Evolutionary conservation across 2,888 invertebrate species (phyloP).

Genomic region (Melinaea menophilus): DNA sequence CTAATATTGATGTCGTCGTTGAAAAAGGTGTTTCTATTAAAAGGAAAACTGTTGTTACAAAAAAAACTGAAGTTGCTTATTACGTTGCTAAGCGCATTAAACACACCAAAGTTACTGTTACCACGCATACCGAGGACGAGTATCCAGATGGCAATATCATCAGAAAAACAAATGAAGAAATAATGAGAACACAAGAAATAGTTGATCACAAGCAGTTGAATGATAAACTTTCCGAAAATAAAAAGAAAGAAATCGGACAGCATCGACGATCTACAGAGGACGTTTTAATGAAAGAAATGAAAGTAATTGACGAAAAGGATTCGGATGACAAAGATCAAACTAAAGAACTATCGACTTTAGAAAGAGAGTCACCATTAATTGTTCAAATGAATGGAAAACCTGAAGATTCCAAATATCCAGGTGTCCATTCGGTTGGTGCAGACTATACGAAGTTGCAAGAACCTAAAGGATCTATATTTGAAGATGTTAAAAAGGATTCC

Average conservation of each 20-base stretch:
- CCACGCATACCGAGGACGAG: conserved; percentile 41
- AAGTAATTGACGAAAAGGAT: conserved; percentile 38
- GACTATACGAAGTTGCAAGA: conserved; percentile 2
- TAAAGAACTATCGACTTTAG: background rate
- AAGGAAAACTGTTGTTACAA: conserved; percentile 38
- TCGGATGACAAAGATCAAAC: background rate
- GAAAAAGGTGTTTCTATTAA: conserved; percentile 38
- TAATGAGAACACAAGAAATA: conserved; percentile 35
- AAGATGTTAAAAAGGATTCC: conserved; percentile 38
- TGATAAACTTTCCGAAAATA: conserved; percentile 15
- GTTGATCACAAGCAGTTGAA: conserved; percentile 17
- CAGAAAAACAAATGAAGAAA: conserved; percentile 40
- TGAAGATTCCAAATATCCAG: conserved; percentile 1
- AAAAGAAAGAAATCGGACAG: background rate
- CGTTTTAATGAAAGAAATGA: conserved; percentile 10
- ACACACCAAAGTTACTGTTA: conserved; percentile 39
- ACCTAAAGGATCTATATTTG: conserved; percentile 36
- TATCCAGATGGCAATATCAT: conserved; percentile 42
- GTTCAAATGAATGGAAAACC: conserved; percentile 25
- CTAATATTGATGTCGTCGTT: conserved; percentile 32
- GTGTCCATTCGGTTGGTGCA: background rate
- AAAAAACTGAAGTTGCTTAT: conserved; percentile 36
- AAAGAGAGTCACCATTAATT: too few relatives aligned
- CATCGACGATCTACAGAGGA: background rate
- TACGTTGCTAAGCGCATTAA: conserved; percentile 31